phyloP scores from a whole-genome alignment of 2,113 vertebrate genomes.

The Scolopax mira region DNA sequence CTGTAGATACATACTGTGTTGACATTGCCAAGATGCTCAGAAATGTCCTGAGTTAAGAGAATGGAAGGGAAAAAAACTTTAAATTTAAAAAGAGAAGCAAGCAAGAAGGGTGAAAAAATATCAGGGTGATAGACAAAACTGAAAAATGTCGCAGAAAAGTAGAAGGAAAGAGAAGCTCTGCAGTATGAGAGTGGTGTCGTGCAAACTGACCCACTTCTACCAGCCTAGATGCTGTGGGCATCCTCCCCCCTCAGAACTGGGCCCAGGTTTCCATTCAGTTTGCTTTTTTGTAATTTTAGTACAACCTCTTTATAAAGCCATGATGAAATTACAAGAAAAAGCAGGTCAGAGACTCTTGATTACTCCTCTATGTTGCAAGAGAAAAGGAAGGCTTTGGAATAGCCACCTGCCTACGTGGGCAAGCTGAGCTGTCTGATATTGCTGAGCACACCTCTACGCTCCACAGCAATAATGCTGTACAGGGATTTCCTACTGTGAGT shows the following conservation, averaged over 20 bases:
- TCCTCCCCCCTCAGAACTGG: background rate
- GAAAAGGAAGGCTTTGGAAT: background rate
- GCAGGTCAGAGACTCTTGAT: background rate
- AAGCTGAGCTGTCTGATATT: background rate
- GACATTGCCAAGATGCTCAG: background rate
- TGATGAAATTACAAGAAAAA: background rate
- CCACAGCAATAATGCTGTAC: background rate
- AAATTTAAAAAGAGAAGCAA: background rate
- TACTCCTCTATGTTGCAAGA: background rate
- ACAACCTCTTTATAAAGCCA: background rate
- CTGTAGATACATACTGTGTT: rapidly evolving
- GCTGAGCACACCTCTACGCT: background rate
- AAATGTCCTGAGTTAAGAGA: background rate
- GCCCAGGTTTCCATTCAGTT: background rate
- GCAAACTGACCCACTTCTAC: background rate
- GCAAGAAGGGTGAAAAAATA: background rate
- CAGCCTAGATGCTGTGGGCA: background rate
- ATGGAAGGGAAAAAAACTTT: background rate
- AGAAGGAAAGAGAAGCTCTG: background rate
- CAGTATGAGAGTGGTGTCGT: background rate
- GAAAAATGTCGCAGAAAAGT: background rate
- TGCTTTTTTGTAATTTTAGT: background rate
- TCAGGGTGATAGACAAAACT: background rate
- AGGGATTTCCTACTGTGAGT: background rate
- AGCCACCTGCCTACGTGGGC: rapidly evolving